Percentiles rank a stretch among this genome's conserved stretches.
phyloP scores from a whole-genome alignment of 2,888 invertebrate species.

The Ypsolopha sequella region DNA sequence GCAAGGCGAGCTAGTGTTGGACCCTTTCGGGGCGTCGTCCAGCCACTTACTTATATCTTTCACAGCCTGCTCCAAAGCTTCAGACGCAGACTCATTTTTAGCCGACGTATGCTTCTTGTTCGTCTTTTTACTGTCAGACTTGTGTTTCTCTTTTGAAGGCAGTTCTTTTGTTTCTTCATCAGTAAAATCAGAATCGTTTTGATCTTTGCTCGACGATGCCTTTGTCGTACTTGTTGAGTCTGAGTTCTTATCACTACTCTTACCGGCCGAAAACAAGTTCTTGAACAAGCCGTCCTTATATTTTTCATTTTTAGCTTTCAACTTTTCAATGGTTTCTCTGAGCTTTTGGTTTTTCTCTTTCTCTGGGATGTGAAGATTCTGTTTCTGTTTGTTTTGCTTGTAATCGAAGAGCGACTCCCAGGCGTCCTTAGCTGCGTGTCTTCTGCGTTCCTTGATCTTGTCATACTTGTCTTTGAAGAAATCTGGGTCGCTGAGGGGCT shows the following conservation, averaged over 20 bases:
- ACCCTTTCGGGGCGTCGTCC: conserved; percentile 84
- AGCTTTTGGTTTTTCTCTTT: conserved; percentile 65
- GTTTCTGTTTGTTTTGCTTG: conserved; percentile 55
- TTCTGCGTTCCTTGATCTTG: conserved; percentile 71
- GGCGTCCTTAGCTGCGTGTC: conserved; percentile 59
- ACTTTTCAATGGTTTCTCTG: conserved; percentile 72
- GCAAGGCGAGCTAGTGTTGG: conserved; percentile 82
- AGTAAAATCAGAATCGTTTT: conserved; percentile 23
- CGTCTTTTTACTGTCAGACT: conserved; percentile 30
- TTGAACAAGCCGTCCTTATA: conserved; percentile 50
- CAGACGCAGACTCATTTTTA: conserved; percentile 70
- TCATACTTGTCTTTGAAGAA: conserved; percentile 73
- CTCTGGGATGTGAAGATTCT: conserved; percentile 40
- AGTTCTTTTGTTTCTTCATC: conserved; percentile 20
- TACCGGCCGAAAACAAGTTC: conserved; percentile 34
- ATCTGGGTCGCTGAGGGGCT: conserved; percentile 41
- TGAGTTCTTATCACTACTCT: conserved; percentile 20
- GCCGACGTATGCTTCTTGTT: conserved; percentile 52
- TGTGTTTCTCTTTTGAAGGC: conserved; percentile 11
- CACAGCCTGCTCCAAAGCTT: conserved; percentile 74
- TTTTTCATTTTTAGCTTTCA: conserved; percentile 74
- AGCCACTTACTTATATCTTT: conserved; percentile 93
- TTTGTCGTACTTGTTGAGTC: conserved; percentile 17
- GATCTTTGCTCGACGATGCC: conserved; percentile 25
- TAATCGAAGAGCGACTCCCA: conserved; percentile 58